These are phyloP conservation scores for Ceratina calcarata DNA, from an alignment of 1,140 invertebrate species.

Conservation along the genomic window DNA sequence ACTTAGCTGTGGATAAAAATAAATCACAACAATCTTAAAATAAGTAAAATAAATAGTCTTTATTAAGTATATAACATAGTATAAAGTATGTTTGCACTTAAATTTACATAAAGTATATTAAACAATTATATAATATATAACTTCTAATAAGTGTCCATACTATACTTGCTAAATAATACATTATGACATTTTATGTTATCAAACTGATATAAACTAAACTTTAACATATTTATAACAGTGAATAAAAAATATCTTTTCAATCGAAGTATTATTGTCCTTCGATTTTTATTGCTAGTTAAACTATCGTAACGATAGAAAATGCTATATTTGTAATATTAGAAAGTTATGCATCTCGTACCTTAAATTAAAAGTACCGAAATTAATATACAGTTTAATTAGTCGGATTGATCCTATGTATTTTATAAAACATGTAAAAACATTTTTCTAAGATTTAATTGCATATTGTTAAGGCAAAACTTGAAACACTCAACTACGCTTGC, in stretches of 20 bases:
- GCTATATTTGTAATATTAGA: constrained; percentile 41
- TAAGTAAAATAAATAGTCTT: constrained; percentile 64
- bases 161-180: constrained; percentile 53
- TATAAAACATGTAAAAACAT: constrained; percentile 36
- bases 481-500: neutral
- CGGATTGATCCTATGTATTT: neutral
- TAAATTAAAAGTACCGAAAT: constrained; percentile 10
- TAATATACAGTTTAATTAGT: neutral
- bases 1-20: constrained; percentile 83
- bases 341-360: constrained; percentile 16
- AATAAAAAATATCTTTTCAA: constrained; percentile 52
- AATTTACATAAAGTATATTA: constrained; percentile 50
- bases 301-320: constrained; percentile 15
- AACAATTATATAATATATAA: constrained; percentile 45
- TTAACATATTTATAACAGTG: constrained; percentile 45
- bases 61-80: constrained; percentile 60
- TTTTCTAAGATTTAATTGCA: constrained; percentile 5
- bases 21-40: constrained; percentile 58
- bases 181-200: constrained; percentile 28
- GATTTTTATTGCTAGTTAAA: constrained; percentile 9
- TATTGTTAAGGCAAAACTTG: constrained; percentile 28
- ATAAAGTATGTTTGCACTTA: constrained; percentile 57
- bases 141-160: constrained; percentile 43
- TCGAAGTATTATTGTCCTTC: constrained; percentile 21
- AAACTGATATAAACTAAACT: constrained; percentile 50